Evolutionary conservation across 1,140 invertebrate genomes (phyloP).

Genomic region (Brachionus angularis): DNA sequence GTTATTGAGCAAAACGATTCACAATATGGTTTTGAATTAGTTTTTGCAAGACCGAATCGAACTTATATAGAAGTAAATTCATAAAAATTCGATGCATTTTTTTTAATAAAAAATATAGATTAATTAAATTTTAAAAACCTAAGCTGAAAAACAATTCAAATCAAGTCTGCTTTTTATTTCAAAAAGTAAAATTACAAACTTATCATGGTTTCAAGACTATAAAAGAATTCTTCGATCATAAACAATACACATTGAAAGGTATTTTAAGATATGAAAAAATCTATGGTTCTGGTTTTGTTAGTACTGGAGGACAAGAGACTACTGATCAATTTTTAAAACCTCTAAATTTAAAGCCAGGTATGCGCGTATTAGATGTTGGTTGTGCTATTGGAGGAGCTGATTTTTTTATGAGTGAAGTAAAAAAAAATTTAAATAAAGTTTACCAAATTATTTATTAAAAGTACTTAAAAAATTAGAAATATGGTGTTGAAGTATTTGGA

Average conservation of each 20-base stretch:
- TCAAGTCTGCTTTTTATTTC: constrained; percentile 43
- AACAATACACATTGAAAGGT: constrained; percentile 63
- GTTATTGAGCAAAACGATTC: constrained; percentile 23
- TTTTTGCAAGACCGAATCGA: constrained; percentile 31
- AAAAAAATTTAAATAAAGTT: neutral
- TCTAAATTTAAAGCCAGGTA: constrained; percentile 41
- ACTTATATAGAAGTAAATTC: constrained; percentile 38
- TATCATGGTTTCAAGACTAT: constrained; percentile 48
- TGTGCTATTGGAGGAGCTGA: constrained; percentile 63
- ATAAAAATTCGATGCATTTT: no score
- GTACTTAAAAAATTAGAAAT: constrained; percentile 47
- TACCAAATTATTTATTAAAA: neutral
- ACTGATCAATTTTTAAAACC: constrained; percentile 29
- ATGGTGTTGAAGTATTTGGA: constrained; percentile 61
- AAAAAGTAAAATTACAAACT: constrained; percentile 35
- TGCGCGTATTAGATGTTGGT: constrained; percentile 63
- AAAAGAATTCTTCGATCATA: constrained; percentile 63
- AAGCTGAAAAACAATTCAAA: constrained; percentile 37
- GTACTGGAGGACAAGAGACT: constrained; percentile 59
- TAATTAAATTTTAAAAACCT: constrained; percentile 8
- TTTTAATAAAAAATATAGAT: no score
- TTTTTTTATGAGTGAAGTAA: constrained; percentile 42
- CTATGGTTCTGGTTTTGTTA: constrained; percentile 64
- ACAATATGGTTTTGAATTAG: constrained; percentile 23
- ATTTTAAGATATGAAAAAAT: constrained; percentile 65